phyloP scores from a whole-genome alignment of 2,888 invertebrate genomes.

The Pseudanteris insignis region DNA sequence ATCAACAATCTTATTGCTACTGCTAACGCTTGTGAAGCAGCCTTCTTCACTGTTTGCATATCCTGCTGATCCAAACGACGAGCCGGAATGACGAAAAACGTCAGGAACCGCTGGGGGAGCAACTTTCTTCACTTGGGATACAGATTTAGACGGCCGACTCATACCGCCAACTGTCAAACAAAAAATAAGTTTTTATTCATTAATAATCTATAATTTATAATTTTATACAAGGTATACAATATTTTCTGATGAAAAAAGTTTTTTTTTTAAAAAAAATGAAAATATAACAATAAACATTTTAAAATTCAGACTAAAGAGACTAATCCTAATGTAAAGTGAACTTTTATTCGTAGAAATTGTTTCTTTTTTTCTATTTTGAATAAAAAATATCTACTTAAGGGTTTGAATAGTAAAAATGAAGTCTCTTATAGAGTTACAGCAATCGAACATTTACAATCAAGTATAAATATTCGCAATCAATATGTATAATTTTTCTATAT shows the following conservation, averaged over 20 bases:
- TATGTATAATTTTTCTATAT: too few species aligned
- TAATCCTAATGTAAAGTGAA: too few species aligned
- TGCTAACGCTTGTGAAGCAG: slow-evolving; percentile 69
- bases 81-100: slow-evolving; percentile 82
- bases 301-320: too few species aligned
- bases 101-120: slow-evolving; percentile 88
- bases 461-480: too few species aligned
- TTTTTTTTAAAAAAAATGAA: not conserved
- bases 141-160: slow-evolving; percentile 84
- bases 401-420: too few species aligned
- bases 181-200: slow-evolving; percentile 36
- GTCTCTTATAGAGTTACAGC: too few species aligned
- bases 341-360: too few species aligned
- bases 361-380: too few species aligned
- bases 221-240: not conserved
- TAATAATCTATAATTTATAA: not conserved
- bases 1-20: too few species aligned
- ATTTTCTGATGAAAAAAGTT: not conserved
- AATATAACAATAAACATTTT: too few species aligned
- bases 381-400: too few species aligned
- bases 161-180: slow-evolving; percentile 83
- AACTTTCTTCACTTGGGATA: slow-evolving; percentile 89
- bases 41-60: slow-evolving; percentile 82
- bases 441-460: too few species aligned
- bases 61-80: slow-evolving; percentile 81